Evolutionary conservation across 2,113 vertebrate genomes (phyloP), one percentile per base, ranked within the genome.

Genomic region (Neopipo cinnamomea): DNA sequence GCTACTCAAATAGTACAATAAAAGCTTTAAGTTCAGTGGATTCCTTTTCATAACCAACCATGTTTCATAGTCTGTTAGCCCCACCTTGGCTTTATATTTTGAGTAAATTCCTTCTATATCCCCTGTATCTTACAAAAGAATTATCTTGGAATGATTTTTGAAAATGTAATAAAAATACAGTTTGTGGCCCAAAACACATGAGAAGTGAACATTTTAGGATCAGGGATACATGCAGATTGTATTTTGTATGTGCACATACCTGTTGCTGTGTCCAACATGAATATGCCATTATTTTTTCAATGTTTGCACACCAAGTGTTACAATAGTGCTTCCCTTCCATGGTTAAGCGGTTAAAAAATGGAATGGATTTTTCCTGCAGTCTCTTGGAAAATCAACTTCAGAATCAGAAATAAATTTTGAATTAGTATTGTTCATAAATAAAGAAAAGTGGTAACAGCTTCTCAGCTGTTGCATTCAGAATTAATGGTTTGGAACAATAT

Each of bases 301-400:
- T 33, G 39, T 39, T 66, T 0, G 0, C 20, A 7, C 37, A 58
- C 30, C 30, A 58, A n/a, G 30, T 56, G 11, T 85, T 85, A 59
- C 2, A 47, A 5, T 11, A 65, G 12, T 30, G 8, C 6, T 92
- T 27, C 20, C 3, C 4, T 95, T 47, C 42, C 25, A 13, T 5
- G 10, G 10, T 12, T 55, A 55, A 73, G 13, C 35, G 10, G 8
- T 84, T 44, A 63, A 71, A 81, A 71, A 83, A 55, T 23, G 5
- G 9, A 70, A 17, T 5, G 22, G 8, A 27, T 59, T 56, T 83
- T 86, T 80, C 9, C 13, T 65, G 30, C 15, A 39, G 14, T 91
- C 39, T 78, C 14, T 20, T 74, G 24, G 25, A 92, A 88, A 84
- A 56, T 62, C 5, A 49, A 11, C 25, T 74, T 91, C 27, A 70